Conservation (phyloP, 2,797 vertebrate species). For the Silurus aristotelis region DNA sequence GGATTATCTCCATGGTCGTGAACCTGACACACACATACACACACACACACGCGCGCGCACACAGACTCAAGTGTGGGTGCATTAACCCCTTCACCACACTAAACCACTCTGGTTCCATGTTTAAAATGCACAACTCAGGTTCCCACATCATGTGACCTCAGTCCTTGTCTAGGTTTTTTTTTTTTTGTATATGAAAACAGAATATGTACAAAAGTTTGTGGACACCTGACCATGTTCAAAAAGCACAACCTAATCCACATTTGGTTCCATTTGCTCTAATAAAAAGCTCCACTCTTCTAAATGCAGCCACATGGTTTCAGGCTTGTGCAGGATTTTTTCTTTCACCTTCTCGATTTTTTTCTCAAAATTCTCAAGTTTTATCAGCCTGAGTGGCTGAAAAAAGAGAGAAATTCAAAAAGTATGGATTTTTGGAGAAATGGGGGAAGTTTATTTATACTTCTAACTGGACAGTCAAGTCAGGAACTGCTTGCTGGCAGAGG, state of each 20-base stretch:
- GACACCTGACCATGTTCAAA: too few species aligned
- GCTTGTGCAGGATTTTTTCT: too few species aligned
- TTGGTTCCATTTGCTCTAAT: too few species aligned
- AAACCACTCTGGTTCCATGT: slow-evolving; percentile 25
- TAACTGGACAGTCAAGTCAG: neutral
- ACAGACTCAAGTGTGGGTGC: slow-evolving; percentile 21
- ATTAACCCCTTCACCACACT: slow-evolving; percentile 13
- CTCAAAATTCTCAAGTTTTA: neutral
- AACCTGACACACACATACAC: slow-evolving; percentile 45
- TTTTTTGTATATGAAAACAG: too few species aligned
- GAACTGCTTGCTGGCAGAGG: neutral
- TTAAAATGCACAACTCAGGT: slow-evolving; percentile 12
- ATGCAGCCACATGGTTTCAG: too few species aligned
- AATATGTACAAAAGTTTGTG: too few species aligned
- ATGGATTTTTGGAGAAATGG: neutral
- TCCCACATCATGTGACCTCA: neutral
- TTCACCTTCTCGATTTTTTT: too few species aligned
- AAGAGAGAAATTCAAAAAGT: neutral
- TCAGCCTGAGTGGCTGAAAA: neutral
- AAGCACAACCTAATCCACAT: too few species aligned
- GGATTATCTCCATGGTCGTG: slow-evolving; percentile 41
- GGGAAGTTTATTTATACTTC: neutral
- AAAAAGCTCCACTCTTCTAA: too few species aligned
- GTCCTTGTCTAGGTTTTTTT: too few species aligned
- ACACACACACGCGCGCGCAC: slow-evolving; percentile 36